Evolutionary conservation across 2,797 vertebrate species (phyloP), one percentile per base, ranked within the genome.

Genomic region (Sebastes minor): DNA sequence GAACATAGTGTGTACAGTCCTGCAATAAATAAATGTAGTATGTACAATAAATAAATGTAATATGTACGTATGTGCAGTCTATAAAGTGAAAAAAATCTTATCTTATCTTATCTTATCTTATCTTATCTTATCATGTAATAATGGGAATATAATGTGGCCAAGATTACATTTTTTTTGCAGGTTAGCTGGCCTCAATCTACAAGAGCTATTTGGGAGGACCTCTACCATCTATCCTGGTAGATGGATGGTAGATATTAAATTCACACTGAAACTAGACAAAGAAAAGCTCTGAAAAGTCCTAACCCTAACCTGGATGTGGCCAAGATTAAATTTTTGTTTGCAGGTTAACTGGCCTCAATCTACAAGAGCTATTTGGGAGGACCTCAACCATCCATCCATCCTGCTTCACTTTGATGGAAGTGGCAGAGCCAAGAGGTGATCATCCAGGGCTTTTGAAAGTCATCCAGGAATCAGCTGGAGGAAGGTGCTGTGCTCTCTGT

Each of bases 401-500:
- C 22, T 25, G 35, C 62, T 6, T 42, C 62, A 8, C 8, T 8
- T 25, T 38, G 35, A 25, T 18, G 25, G 12, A 23, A 18, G 25
- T 27, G 25, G 56, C 38, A 52, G 30, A 77, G 53, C 38, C 42
- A 5, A 5, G 23, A 65, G 27, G 5, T 56, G 25, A 65, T 10
- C 25, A 65, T 10, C 5, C 25, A 42, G 13, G 57, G 22, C 18
- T 4, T 33, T 14, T 67, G 12, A 35, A 74, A 38, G 28, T 71
- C 74, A 62, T 49, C 22, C 67, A 67, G 55, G 61, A 70, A 23
- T 22, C 32, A 84, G 65, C 46, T 82, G 67, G 57, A 82, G 63
- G 78, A 84, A 73, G 76, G n/a, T 77, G 38, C 59, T 8, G 18
- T 25, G 11, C 42, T 62, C 57, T 20, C 38, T 76, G 88, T 88